Base-by-base conservation (phyloP, 2,113 vertebrate genomes). In the Tricholaema leucomelas region DNA sequence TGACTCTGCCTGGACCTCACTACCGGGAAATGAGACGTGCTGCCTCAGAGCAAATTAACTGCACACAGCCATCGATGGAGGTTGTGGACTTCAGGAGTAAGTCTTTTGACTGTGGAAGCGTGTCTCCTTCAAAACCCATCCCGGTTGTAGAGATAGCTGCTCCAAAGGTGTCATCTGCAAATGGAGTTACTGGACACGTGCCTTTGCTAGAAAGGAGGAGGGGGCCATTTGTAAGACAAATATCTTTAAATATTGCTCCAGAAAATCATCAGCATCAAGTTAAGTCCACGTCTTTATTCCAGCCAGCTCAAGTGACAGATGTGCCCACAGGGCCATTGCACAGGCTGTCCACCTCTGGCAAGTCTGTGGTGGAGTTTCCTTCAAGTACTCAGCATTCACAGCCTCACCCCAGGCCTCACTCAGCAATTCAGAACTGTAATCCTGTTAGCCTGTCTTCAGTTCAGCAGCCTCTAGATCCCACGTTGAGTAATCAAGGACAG, bases 151-250 rank as follows among this genome's bases (percentile, higher is more conserved):
- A 98, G 38, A 73, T 63, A 35, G 91, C 96, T 8, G 75, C 98
- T 92, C 97, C 96, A 0, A 97, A 98, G 86, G 91, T 76, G 66
- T 89, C 96, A 2, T 95, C 98, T 35, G 74, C 91, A 73, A 69
- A 90, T 28, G 94, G 97, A 55, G 91, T 94, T 78, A 54, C 89
- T 18, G 77, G 97, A 75, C 98, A 98, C 0, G 98, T 99, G 54
- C 98, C 99, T 77, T 98, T 99, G 28, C 98, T 99, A 81, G 99
- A 99, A 97, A 98, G 99, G 80, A 98, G 99, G 88, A 98, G 99
- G 52, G 99, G 99, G 2, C 98, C 99, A 16, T 97, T 99, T 87
- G 98, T 99, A 67, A 98, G 98, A 30, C 99, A 99, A 50, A 99
- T 99, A 98, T 99, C 99, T 94, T 96, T 99, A 96, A 99, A 98